A percentile compares a stretch with the other conserved stretches of the same genome.
Evolutionary conservation across 2,113 vertebrate genomes (phyloP).

Genomic region (Hippocampus abdominalis): DNA sequence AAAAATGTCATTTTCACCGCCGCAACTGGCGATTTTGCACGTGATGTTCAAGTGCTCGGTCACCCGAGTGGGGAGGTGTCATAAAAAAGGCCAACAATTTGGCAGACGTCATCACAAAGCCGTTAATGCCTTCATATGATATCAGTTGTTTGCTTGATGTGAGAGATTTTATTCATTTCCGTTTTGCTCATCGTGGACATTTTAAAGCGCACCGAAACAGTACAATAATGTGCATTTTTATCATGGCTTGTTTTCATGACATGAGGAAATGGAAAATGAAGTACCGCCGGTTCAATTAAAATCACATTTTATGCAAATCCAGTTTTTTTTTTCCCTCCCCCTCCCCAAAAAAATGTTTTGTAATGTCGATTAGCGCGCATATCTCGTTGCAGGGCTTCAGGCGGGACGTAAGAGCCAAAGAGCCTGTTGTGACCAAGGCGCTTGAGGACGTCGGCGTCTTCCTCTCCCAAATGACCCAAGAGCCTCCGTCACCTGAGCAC

Average conservation of each 20-base stretch:
- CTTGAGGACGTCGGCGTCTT: slow-evolving; percentile 66
- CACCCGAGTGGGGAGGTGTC: background rate
- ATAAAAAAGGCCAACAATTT: background rate
- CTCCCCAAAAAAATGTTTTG: background rate
- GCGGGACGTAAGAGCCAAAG: slow-evolving; percentile 64
- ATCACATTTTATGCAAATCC: slow-evolving; percentile 23
- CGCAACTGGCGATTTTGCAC: background rate
- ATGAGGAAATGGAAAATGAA: slow-evolving; percentile 24
- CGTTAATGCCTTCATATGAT: background rate
- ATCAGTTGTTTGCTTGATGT: background rate
- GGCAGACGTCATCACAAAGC: background rate
- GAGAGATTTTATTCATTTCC: background rate
- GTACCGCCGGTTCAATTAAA: slow-evolving; percentile 28
- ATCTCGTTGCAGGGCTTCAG: slow-evolving; percentile 59
- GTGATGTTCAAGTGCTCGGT: background rate
- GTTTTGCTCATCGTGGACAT: background rate
- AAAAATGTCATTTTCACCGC: background rate
- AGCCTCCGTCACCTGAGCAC: slow-evolving; percentile 52
- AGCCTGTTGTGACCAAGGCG: slow-evolving; percentile 61
- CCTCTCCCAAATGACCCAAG: slow-evolving; percentile 63
- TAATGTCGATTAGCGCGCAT: background rate
- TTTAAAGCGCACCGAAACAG: too few relatives aligned
- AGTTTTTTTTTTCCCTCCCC: background rate
- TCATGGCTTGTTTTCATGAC: slow-evolving; percentile 4
- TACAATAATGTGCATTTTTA: slow-evolving; percentile 2